Conservation (phyloP, 1,140 invertebrate species). For the Pseudachorutes palmiensis region DNA sequence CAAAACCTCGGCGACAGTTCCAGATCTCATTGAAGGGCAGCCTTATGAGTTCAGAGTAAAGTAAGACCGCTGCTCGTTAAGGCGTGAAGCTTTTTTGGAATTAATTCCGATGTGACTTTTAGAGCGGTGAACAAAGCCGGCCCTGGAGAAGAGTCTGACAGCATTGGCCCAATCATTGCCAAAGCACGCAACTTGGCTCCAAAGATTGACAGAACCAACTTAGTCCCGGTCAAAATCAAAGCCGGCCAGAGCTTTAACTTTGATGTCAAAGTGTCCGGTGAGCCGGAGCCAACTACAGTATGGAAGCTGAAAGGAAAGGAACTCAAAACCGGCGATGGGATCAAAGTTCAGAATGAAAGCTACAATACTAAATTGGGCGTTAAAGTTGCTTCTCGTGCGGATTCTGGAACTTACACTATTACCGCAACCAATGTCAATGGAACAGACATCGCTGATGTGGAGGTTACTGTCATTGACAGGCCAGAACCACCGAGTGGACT, state of each 20-base stretch:
- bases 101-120: no score
- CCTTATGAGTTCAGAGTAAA: conserved; percentile 82
- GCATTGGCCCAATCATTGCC: conserved; percentile 77
- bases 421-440: conserved; percentile 89
- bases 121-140: conserved; percentile 90
- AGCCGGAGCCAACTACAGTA: conserved; percentile 79
- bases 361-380: conserved; percentile 85
- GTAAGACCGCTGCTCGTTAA: no score
- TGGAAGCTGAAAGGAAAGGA: conserved; percentile 72
- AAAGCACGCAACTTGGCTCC: conserved; percentile 79
- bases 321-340: conserved; percentile 58
- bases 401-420: conserved; percentile 85
- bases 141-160: conserved; percentile 80
- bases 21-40: conserved; percentile 81
- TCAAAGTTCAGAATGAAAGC: conserved; percentile 70
- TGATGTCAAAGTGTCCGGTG: conserved; percentile 72
- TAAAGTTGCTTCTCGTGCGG: conserved; percentile 70
- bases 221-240: conserved; percentile 75
- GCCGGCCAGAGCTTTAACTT: conserved; percentile 78
- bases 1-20: conserved; percentile 72
- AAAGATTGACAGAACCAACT: conserved; percentile 77
- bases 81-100: no score
- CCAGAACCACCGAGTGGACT: conserved; percentile 86
- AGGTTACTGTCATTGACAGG: conserved; percentile 83
- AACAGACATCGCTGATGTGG: conserved; percentile 80